These are phyloP conservation scores for Polymixis lichenea DNA, from an alignment of 2,888 invertebrate genomes.

Conservation along the genomic window DNA sequence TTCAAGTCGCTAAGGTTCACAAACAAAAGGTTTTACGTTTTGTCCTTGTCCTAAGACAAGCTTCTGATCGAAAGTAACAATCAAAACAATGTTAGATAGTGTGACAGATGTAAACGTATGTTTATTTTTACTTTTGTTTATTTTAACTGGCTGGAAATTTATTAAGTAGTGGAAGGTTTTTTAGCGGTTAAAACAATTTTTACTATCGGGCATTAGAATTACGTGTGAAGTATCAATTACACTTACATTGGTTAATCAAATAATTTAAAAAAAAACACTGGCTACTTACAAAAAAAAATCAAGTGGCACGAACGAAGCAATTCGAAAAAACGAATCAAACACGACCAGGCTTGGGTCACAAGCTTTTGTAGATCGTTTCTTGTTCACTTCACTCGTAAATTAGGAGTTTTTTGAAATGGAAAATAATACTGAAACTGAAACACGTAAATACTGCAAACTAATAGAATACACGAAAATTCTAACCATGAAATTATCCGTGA, in stretches of 20 bases:
- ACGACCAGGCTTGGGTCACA: constrained; percentile 10
- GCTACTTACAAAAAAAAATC: constrained; percentile 49
- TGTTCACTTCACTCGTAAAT: constrained; percentile 6
- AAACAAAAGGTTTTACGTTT: neutral
- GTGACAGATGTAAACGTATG: neutral
- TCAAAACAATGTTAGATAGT: neutral
- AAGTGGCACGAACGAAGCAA: constrained; percentile 7
- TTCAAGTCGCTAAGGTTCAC: neutral
- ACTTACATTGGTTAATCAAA: neutral
- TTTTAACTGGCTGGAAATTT: too few species aligned
- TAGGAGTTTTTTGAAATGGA: neutral
- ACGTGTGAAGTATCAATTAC: too few species aligned
- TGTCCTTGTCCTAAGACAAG: neutral
- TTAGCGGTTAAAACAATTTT: too few species aligned
- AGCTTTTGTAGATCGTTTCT: neutral
- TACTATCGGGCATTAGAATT: neutral
- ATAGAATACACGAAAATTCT: neutral
- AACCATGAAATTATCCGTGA: constrained; percentile 36
- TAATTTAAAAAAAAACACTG: constrained; percentile 27
- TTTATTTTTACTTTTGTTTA: too few species aligned
- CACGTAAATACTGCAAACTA: constrained; percentile 10
- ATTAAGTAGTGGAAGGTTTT: too few species aligned
- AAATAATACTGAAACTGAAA: constrained; percentile 31
- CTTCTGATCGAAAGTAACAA: neutral
- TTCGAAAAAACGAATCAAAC: constrained; percentile 33